These are phyloP conservation scores for Botia almorhae DNA, from an alignment of 2,797 vertebrate genomes.

Conservation along the genomic window DNA sequence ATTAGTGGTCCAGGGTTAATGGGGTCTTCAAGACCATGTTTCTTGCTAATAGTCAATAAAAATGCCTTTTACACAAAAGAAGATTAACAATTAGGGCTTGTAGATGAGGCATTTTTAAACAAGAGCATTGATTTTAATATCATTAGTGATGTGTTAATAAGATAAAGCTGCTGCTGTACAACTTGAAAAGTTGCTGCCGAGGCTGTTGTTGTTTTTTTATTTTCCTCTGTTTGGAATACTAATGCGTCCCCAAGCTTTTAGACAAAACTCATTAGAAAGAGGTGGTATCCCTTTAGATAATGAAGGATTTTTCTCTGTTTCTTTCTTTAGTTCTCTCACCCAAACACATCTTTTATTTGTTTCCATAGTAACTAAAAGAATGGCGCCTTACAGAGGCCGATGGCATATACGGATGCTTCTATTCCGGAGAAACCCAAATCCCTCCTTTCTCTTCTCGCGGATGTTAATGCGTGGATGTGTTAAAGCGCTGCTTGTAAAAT, in stretches of 20 bases:
- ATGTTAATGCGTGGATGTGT: constrained; percentile 21
- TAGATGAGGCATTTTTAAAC: neutral
- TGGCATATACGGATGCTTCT: constrained; percentile 22
- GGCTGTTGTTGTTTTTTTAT: constrained; percentile 36
- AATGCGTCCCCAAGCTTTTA: constrained; percentile 71
- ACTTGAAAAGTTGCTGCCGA: constrained; percentile 1
- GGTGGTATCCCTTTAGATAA: constrained; percentile 86
- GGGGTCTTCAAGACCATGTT: constrained; percentile 4
- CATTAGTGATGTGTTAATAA: constrained; percentile 49
- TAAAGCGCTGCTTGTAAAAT: constrained; percentile 17
- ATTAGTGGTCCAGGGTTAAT: constrained; percentile 11
- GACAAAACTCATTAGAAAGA: constrained; percentile 83
- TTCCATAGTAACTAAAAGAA: constrained; percentile 71
- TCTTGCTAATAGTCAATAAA: neutral
- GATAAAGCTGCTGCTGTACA: constrained; percentile 11
- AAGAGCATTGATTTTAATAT: constrained; percentile 57
- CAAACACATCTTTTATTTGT: constrained; percentile 69
- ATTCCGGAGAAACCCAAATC: neutral
- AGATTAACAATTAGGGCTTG: neutral
- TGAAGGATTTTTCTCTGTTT: constrained; percentile 71
- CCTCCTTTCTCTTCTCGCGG: neutral
- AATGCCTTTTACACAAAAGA: neutral
- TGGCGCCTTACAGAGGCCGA: constrained; percentile 62
- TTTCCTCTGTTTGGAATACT: constrained; percentile 62
- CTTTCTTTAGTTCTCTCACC: constrained; percentile 61